phyloP scores from a whole-genome alignment of 2,888 invertebrate genomes.

The Cheiracanthium punctorium region DNA sequence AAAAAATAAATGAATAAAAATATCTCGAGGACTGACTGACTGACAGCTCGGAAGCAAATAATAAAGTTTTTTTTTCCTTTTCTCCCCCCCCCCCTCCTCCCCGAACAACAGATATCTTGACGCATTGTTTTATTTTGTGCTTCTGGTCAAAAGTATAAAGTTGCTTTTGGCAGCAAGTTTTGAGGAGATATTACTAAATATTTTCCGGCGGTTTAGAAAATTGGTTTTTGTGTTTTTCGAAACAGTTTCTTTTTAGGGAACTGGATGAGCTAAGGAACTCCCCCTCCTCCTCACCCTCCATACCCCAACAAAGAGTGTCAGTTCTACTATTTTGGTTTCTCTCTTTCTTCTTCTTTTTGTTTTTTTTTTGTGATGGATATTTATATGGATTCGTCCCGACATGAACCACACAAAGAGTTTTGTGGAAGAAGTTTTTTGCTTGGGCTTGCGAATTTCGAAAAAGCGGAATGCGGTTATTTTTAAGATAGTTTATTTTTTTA shows the following conservation, averaged over 20 bases:
- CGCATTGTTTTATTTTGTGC: conserved; percentile 15
- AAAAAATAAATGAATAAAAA: conserved; percentile 67
- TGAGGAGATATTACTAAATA: conserved; percentile 12
- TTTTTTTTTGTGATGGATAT: too few relatives aligned
- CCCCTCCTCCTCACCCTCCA: background rate
- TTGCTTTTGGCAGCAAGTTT: background rate
- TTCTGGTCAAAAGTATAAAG: background rate
- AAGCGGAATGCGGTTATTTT: background rate
- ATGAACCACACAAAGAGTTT: background rate
- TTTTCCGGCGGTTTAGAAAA: background rate
- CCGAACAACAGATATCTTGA: background rate
- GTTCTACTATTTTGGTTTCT: background rate
- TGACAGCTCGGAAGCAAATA: conserved; percentile 60
- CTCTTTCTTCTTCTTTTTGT: background rate
- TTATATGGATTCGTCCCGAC: background rate
- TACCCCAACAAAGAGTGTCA: background rate
- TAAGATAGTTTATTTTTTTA: too few relatives aligned
- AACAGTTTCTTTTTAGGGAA: background rate
- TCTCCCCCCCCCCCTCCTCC: background rate
- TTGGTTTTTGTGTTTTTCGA: background rate
- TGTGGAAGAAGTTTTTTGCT: background rate
- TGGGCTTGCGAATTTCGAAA: background rate
- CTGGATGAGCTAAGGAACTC: background rate
- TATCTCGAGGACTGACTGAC: conserved; percentile 35
- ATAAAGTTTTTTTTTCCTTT: conserved; percentile 57